Base-by-base conservation (phyloP, 2,113 vertebrate species). In the Tor tambroides region DNA sequence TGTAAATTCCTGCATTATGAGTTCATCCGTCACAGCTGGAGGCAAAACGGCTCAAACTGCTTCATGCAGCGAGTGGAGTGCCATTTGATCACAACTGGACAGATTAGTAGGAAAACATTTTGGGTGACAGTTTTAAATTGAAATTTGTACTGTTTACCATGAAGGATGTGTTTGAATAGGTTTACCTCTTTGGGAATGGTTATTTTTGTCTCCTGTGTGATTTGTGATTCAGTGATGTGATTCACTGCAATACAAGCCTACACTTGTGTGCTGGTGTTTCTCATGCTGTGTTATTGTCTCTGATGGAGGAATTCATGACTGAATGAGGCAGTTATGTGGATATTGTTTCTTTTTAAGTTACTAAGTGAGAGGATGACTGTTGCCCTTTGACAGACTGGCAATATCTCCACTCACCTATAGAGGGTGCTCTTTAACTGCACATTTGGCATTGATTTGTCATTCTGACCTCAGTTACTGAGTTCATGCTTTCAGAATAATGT, bases 371-470 rank as follows among this genome's bases (percentile, higher is more conserved):
- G 21, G 35, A 41, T 63, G 21, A 56, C 6, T 8, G 30, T 32
- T 80, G 56, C 10, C 35, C 30, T 23, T 6, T 14, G 35, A 41
- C 56, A 63, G 35, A 59, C 79, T 63, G 56, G 11, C 1, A n/a
- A 43, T 80, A 12, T 10, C 17, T 19, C 28, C 21, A 19, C 19
- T 46, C 56, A 74, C 85, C 92, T 86, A 90, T 87, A 93, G 94
- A 91, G 92, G 93, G 91, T n/a, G 83, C 83, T 77, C 67, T 89
- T 61, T 89, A 69, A 82, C 91, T 86, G 74, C 85, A 71, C 75
- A 87, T 71, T 15, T 26, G 3, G 51, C 43, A 32, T 32, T 41
- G 28, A 78, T 15, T 54, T 46, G 43, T 41, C 59, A 63, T 1
- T 0, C 30, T 41, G 80, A 75, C 86, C 51, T 46, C 54, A 87